Conservation (phyloP, 1,140 invertebrate species). For the Wiebesia pumilae region DNA sequence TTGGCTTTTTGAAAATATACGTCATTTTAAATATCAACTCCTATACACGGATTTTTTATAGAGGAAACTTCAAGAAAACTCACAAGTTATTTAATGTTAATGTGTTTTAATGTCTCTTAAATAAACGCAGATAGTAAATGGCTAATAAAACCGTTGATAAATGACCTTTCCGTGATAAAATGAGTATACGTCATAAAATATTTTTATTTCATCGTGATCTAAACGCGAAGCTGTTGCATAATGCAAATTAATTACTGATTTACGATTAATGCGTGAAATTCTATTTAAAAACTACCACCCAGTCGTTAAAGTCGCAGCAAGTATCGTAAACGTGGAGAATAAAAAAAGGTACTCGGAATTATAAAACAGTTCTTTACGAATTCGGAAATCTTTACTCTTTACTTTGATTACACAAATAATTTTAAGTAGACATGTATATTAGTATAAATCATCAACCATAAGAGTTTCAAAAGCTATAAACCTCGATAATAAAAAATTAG, state of each 20-base stretch:
- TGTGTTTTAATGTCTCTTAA: constrained; percentile 45
- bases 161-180: constrained; percentile 50
- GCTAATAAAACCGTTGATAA: constrained; percentile 47
- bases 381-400: constrained; percentile 33
- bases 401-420: constrained; percentile 14
- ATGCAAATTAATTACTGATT: constrained; percentile 54
- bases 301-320: constrained; percentile 35
- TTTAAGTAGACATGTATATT: constrained; percentile 29
- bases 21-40: constrained; percentile 22
- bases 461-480: constrained; percentile 26
- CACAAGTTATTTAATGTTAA: constrained; percentile 43
- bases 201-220: constrained; percentile 46
- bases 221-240: constrained; percentile 46
- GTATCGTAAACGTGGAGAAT: constrained; percentile 41
- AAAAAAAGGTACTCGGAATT: constrained; percentile 34
- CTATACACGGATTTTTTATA: constrained; percentile 40
- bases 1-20: constrained; percentile 7
- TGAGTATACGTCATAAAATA: constrained; percentile 48
- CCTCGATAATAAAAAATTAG: constrained; percentile 24
- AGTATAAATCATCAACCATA: constrained; percentile 27
- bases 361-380: constrained; percentile 24
- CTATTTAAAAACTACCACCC: constrained; percentile 46
- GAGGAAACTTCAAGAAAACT: constrained; percentile 36
- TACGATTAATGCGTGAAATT: constrained; percentile 47
- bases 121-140: constrained; percentile 45